These are phyloP conservation scores for Okamejei kenojei DNA, from an alignment of 2,797 vertebrate genomes.

Conservation along the genomic window DNA sequence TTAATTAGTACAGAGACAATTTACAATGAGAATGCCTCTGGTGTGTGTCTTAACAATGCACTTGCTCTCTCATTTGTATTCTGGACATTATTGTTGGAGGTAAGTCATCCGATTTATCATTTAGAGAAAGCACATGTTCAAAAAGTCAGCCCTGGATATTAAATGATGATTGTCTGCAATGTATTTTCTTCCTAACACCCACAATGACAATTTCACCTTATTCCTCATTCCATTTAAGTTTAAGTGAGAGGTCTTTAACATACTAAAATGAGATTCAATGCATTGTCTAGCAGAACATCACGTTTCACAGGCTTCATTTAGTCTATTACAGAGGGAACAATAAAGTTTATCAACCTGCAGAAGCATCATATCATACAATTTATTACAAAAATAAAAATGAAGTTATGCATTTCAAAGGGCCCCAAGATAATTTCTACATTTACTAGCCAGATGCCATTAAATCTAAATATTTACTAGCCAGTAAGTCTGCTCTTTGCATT, in stretches of 20 bases:
- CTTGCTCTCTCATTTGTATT: constrained; percentile 68
- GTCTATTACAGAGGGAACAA: constrained; percentile 51
- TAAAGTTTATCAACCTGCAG: constrained; percentile 46
- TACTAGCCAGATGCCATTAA: constrained; percentile 34
- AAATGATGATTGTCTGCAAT: constrained; percentile 63
- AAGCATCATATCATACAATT: constrained; percentile 38
- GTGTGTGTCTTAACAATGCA: constrained; percentile 52
- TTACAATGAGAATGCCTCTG: constrained; percentile 32
- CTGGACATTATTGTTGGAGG: constrained; percentile 62
- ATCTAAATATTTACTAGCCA: constrained; percentile 36
- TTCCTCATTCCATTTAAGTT: constrained; percentile 64
- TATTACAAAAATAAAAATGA: constrained; percentile 38
- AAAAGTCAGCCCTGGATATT: constrained; percentile 63
- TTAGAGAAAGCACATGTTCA: constrained; percentile 63
- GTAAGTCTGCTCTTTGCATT: background rate
- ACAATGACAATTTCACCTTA: constrained; percentile 66
- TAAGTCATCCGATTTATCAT: constrained; percentile 68
- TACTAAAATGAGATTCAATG: constrained; percentile 64
- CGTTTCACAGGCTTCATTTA: constrained; percentile 48
- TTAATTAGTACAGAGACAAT: constrained; percentile 37
- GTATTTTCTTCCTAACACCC: constrained; percentile 62
- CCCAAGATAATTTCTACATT: constrained; percentile 37
- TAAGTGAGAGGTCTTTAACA: constrained; percentile 65
- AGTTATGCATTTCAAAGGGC: constrained; percentile 36
- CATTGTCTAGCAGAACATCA: constrained; percentile 55